Base-by-base conservation (phyloP, 2,888 invertebrate species). In the Habroteleia sp. region DNA sequence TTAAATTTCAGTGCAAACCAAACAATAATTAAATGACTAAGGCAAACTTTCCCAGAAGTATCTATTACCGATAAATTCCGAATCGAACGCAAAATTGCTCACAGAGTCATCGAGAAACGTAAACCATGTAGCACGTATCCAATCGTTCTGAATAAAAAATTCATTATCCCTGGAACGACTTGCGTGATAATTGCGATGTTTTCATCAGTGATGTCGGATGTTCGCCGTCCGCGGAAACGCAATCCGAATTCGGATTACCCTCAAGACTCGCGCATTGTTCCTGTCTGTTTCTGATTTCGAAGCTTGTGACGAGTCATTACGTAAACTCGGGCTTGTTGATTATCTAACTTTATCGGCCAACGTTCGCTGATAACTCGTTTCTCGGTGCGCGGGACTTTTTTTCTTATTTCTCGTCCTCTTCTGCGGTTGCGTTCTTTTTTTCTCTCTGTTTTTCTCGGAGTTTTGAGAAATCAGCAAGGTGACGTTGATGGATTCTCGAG, bases 291-390 rank as follows among this genome's bases (percentile, higher is more conserved):
- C n/a, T n/a, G 35, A 54, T 65, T 54, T 39, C 37, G 44, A 44
- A 44, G 46, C 54, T 65, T 35, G 44, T 54, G 44, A 65, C 46
- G 23, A 25, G 17, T n/a, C 37, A 5, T 65, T 65, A 66, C 48
- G 56, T 56, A 56, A 66, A 66, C 66, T 54, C 41, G 56, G 31
- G 42, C 63, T 63, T 42, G 50, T 25, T 56, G 56, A 66, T 66
- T 66, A 66, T 66, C 56, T 44, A 66, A 66, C 56, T 46, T 56
- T 46, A 66, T 54, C 56, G 48, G 37, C 44, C 10, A 50, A 3
- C 42, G 50, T 31, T 48, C 29, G 6, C 27, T 48, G 50, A 42
- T 63, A 63, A 63, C 63, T 63, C 25, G 54, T 66, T 66, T 54
- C 44, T 35, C 37, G 10, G 16, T 2, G 42, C 17, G 42, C 27